A percentile compares a stretch with the other conserved stretches of the same genome.
phyloP scores from a whole-genome alignment of 1,140 invertebrate genomes.

The Apis dorsata region DNA sequence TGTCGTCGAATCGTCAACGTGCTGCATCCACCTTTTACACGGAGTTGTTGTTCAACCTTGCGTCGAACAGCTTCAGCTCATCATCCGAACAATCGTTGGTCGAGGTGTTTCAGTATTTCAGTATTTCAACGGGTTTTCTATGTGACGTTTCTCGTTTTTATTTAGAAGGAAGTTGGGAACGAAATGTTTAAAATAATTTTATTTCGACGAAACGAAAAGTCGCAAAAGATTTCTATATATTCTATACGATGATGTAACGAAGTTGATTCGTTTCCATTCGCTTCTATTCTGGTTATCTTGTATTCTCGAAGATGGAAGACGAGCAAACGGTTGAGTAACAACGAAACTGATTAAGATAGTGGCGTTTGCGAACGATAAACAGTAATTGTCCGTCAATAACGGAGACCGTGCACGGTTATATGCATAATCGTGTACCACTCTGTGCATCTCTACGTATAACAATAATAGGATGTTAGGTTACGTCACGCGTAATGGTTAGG shows the following conservation, averaged over 20 bases:
- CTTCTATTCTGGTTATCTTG: background rate
- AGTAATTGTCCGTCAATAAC: conserved; percentile 27
- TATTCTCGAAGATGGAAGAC: background rate
- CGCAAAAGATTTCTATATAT: too few species aligned
- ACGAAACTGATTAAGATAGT: conserved; percentile 5
- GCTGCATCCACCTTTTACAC: background rate
- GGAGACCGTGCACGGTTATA: conserved; percentile 5
- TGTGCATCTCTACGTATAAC: conserved; percentile 38
- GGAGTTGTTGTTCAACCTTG: background rate
- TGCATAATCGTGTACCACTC: conserved; percentile 30
- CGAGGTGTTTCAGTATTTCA: background rate
- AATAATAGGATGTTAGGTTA: conserved; percentile 68
- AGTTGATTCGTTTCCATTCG: background rate
- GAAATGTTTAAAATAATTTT: too few species aligned
- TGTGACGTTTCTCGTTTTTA: too few species aligned
- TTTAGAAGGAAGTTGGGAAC: too few species aligned
- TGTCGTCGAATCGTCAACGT: conserved; percentile 19
- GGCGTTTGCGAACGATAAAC: conserved; percentile 5
- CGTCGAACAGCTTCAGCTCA: background rate
- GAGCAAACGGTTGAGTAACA: background rate
- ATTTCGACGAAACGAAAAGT: too few species aligned
- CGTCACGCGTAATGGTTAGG: conserved; percentile 62
- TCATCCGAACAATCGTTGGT: background rate
- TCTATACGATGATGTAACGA: too few species aligned
- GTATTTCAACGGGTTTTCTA: too few species aligned